Evolutionary conservation across 2,113 vertebrate genomes (phyloP).

Genomic region (Paradoxurus hermaphroditus): DNA sequence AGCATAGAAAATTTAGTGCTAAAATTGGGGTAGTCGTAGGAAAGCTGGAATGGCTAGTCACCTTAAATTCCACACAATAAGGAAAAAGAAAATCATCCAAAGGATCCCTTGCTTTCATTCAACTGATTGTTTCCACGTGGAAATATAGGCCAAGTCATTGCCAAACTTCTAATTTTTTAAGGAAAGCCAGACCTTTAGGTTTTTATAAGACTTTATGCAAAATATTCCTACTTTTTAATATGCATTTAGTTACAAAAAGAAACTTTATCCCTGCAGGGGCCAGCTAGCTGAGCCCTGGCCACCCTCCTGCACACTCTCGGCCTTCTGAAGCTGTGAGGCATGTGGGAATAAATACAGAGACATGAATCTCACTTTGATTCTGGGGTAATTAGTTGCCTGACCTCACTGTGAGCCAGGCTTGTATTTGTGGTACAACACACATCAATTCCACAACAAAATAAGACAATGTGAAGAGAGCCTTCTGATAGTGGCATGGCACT

Average conservation of each 20-base stretch:
- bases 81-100: not conserved
- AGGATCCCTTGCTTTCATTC: not conserved
- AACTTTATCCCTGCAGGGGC: not conserved
- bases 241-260: not conserved
- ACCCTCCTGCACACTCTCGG: not conserved
- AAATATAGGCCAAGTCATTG: not conserved
- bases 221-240: not conserved
- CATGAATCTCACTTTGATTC: not conserved
- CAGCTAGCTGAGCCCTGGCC: not conserved
- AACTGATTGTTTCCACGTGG: not conserved
- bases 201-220: not conserved
- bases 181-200: not conserved
- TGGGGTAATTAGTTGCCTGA: not conserved
- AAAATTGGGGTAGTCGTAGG: not conserved
- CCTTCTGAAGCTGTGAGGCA: not conserved
- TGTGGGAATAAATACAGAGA: not conserved
- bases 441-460: not conserved
- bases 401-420: not conserved
- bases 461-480: too few relatives aligned
- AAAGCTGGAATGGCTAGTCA: not conserved
- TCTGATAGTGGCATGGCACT: not conserved
- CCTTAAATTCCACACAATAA: not conserved
- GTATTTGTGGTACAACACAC: not conserved
- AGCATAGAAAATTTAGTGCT: not conserved
- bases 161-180: not conserved